Conservation (phyloP, 2,113 vertebrate genomes). For the Atherinomorus stipes region DNA sequence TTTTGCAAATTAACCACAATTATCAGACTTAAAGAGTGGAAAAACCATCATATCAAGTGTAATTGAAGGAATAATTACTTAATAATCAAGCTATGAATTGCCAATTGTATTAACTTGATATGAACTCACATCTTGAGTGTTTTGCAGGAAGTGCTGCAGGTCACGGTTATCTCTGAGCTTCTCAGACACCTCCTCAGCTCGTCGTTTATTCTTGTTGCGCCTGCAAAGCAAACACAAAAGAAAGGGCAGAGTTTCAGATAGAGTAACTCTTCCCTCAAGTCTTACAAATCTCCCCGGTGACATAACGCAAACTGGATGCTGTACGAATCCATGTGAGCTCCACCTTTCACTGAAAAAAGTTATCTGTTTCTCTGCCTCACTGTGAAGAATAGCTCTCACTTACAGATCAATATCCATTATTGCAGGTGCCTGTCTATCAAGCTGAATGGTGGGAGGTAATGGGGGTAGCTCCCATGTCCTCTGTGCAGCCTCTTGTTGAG, state of each 20-base stretch:
- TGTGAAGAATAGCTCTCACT: constrained; percentile 50
- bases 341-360: constrained; percentile 30
- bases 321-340: constrained; percentile 8
- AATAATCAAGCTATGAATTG: constrained; percentile 10
- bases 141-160: constrained; percentile 93
- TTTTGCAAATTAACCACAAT: constrained; percentile 11
- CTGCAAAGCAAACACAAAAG: constrained; percentile 75
- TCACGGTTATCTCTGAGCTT: constrained; percentile 91
- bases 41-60: constrained; percentile 16
- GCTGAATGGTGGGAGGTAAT: constrained; percentile 67
- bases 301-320: constrained; percentile 24
- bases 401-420: constrained; percentile 80
- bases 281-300: background rate
- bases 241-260: background rate
- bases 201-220: constrained; percentile 79
- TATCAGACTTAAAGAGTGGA: constrained; percentile 13
- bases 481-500: constrained; percentile 42
- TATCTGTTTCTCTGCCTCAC: constrained; percentile 35
- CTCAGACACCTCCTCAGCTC: constrained; percentile 83
- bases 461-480: constrained; percentile 55
- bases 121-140: constrained; percentile 91
- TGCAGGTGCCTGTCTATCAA: constrained; percentile 61
- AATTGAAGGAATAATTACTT: constrained; percentile 18
- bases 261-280: background rate
- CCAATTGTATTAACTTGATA: constrained; percentile 9